Conservation (phyloP, 2,113 vertebrate genomes). For the Glaucidium brasilianum region DNA sequence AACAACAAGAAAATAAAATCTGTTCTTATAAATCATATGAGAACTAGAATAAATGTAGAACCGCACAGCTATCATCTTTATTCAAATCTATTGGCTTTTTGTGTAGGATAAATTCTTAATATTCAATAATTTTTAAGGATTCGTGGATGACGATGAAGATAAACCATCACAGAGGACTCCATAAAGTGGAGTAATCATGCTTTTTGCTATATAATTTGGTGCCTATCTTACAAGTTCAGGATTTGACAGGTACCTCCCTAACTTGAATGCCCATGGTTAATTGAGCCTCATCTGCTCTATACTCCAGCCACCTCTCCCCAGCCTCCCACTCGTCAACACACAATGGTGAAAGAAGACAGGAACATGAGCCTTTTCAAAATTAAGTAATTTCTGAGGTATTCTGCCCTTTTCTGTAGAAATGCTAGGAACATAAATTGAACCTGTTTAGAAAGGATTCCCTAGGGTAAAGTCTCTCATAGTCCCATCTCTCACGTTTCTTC, state of each 20-base stretch:
- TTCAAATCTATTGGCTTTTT: not conserved
- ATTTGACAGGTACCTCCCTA: not conserved
- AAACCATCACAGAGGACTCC: not conserved
- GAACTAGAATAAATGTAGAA: not conserved
- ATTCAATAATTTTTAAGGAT: not conserved
- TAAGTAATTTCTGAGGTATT: not conserved
- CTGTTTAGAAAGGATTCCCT: not conserved
- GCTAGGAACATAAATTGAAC: not conserved
- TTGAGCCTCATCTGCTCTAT: not conserved
- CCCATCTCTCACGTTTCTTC: not conserved
- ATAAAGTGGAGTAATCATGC: not conserved
- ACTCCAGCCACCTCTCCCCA: not conserved
- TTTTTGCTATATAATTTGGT: not conserved
- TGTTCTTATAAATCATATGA: not conserved
- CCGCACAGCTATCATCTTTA: not conserved
- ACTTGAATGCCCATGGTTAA: not conserved
- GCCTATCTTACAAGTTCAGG: not conserved
- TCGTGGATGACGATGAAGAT: not conserved
- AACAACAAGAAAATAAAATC: not conserved
- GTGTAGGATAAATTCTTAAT: not conserved
- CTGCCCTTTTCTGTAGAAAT: not conserved
- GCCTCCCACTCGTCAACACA: not conserved
- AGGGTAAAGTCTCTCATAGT: not conserved
- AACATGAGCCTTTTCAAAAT: not conserved
- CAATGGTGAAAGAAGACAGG: not conserved